Evolutionary conservation across 2,888 invertebrate species (phyloP).

Genomic region (Pollenia amentaria): DNA sequence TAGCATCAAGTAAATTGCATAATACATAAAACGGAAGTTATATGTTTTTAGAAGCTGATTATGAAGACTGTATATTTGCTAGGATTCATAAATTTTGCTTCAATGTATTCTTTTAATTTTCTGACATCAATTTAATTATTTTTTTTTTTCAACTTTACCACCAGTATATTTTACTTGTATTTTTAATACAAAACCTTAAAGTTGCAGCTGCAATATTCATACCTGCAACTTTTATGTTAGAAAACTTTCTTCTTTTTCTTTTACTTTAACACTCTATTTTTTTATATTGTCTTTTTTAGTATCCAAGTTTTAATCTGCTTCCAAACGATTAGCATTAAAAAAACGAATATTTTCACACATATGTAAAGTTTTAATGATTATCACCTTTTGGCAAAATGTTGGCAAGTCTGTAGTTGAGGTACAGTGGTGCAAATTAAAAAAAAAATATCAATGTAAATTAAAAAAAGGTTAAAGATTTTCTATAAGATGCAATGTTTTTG

Average conservation of each 20-base stretch:
- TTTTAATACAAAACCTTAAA: background rate
- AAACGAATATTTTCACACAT: conserved; percentile 69
- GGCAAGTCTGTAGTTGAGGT: background rate
- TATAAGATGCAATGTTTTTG: too few species aligned
- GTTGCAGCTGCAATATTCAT: conserved; percentile 28
- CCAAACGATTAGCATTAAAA: conserved; percentile 69
- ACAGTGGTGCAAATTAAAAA: too few species aligned
- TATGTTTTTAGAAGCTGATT: too few species aligned
- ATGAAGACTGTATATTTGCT: too few species aligned
- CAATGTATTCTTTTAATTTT: background rate
- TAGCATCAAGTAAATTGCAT: too few species aligned
- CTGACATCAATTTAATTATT: background rate
- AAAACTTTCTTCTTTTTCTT: conserved; percentile 56
- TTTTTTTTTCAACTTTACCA: background rate
- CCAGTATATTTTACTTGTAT: background rate
- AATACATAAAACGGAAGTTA: too few species aligned
- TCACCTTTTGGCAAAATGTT: conserved; percentile 71
- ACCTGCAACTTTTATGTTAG: conserved; percentile 35
- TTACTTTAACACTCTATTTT: conserved; percentile 29
- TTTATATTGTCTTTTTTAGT: conserved; percentile 53
- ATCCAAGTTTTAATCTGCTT: conserved; percentile 72
- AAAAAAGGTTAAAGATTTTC: too few species aligned
- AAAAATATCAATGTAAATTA: too few species aligned
- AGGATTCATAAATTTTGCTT: too few species aligned
- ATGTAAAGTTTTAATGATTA: conserved; percentile 73